Base-by-base conservation (phyloP, 2,888 invertebrate species). In the Acrobasis consociella region DNA sequence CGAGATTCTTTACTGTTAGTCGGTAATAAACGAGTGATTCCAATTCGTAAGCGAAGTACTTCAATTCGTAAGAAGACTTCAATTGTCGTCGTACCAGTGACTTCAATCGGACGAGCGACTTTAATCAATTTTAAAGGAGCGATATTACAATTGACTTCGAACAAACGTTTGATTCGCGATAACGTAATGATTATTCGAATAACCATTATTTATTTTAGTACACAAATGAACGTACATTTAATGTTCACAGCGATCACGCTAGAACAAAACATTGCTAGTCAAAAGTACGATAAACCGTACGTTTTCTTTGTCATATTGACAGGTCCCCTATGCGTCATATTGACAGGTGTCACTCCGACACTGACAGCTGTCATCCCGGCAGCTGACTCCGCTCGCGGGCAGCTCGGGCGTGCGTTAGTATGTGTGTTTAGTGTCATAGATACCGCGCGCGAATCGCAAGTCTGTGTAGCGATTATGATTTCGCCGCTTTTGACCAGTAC, bases 391-490 rank as follows among this genome's bases (percentile, higher is more conserved):
- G 42, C 39, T 56, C 46, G 17, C 31, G 42, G 39, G 60, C 31
- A 22, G 46, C 39, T 58, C 62, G 67, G 69, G 67, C 67, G 69
- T 65, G 69, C 66, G 64, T 62, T 55, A 62, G 39, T 60, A 17
- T 62, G 65, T 69, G 65, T 69, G 62, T 66, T 66, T 69, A 67
- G 67, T 69, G 63, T 67, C 22, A 15, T 66, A 66, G 66, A 50
- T 53, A 49, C 16, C 53, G 64, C 66, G 69, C 65, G 67, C 63
- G 65, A 66, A 39, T 65, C 65, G 66, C 64, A 60, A 31, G 58
- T 65, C 61, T 62, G 8, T 38, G n/a, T 39, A 42, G 55, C 60
- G 52, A 31, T 55, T 62, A 60, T 56, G 5, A 16, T 62, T 59
- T 59, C 64, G 42, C 66, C 60, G 67, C 67, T 66, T 67, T 66